These are phyloP conservation scores for Heliocidaris tuberculata DNA, from an alignment of 35 echinoderm and acorn worm genomes.

Conservation along the genomic window DNA sequence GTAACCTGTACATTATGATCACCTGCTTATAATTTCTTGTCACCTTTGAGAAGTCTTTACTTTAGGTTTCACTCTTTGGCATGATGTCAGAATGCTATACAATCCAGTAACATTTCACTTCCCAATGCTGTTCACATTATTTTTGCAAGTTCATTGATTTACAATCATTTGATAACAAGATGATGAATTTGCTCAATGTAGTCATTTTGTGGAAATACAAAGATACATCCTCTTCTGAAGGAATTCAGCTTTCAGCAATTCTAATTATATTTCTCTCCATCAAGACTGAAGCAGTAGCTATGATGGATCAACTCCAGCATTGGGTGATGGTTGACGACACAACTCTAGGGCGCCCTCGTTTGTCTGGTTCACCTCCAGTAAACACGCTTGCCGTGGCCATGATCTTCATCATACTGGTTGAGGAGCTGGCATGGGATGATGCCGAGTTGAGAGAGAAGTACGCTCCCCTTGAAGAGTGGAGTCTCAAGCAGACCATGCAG, in stretches of 20 bases:
- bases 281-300: slow-evolving; percentile 65
- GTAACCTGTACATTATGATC: too few relatives aligned
- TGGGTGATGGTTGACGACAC: slow-evolving; percentile 63
- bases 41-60: too few relatives aligned
- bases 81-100: too few relatives aligned
- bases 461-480: slow-evolving; percentile 67
- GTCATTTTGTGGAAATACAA: too few relatives aligned
- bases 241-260: neutral
- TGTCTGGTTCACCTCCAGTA: slow-evolving; percentile 59
- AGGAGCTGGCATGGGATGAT: slow-evolving; percentile 65
- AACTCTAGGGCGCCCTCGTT: slow-evolving; percentile 58
- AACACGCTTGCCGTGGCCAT: slow-evolving; percentile 58
- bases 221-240: neutral
- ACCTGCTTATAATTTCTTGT: too few relatives aligned
- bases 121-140: neutral
- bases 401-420: slow-evolving; percentile 67
- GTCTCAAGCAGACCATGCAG: slow-evolving; percentile 63
- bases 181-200: too few relatives aligned
- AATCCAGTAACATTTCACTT: too few relatives aligned
- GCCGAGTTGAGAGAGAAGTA: slow-evolving; percentile 54
- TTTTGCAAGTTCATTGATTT: neutral
- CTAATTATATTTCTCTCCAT: neutral
- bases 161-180: neutral
- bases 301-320: slow-evolving; percentile 68
- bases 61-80: too few relatives aligned